Evolutionary conservation across 92 coral and sea anemone species (phyloP), one percentile per base, ranked within the genome.

Genomic region (Meandrina meandrites): DNA sequence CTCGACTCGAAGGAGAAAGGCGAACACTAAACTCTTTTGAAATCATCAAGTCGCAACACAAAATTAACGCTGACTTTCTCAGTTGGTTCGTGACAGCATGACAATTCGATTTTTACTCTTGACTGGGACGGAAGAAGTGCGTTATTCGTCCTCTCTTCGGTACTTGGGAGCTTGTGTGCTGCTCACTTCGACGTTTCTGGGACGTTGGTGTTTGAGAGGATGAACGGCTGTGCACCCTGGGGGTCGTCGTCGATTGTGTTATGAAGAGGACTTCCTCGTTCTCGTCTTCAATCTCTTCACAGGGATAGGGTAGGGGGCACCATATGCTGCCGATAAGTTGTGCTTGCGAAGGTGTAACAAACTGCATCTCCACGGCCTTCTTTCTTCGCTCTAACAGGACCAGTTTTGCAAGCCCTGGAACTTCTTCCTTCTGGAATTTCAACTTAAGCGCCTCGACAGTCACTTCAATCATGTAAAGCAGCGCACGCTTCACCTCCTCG

Each of bases 281-380:
- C 14, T 72, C 76, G 11, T 34, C 76, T 14, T 9, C 76, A 22
- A 30, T 30, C 19, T 8, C 47, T 11, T 72, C 45, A 15, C 8
- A 31, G 31, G 76, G 76, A 12, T 72, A 72, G 4, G 76, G 76
- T 32, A 72, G 76, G 47, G 45, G 45, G 35, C 76, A 30, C 51
- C 76, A 72, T 22, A 72, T 72, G 76, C 76, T 72, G 76, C 31
- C 17, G 47, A 72, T 34, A 16, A 0, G 45, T 12, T 72, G 76
- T 19, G 45, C 76, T 72, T 72, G 76, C 19, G 18, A 12, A 9
- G 76, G 76, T 1, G 45, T 9, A 6, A 36, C 42, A 40, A 40
- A 72, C 47, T 72, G 15, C 76, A 30, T 72, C 45, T 72, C 76
- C 45, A 72, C 76, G 17, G 76, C 51, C 47, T 72, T 47, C 51